These are phyloP conservation scores for Psilopsiagon aymara DNA, from an alignment of 2,113 vertebrate genomes.

Conservation along the genomic window DNA sequence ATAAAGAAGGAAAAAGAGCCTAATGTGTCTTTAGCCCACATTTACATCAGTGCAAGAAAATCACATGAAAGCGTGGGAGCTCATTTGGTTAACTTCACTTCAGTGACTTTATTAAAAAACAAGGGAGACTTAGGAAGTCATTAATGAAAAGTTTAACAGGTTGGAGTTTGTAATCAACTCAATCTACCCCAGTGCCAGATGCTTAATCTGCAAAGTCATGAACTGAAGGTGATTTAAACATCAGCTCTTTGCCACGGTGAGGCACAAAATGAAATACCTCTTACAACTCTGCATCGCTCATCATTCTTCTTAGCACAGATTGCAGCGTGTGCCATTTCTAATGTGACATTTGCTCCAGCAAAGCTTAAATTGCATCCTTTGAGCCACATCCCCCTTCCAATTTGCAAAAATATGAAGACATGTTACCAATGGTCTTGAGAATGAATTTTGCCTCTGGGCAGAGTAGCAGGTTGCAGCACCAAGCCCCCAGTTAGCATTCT, in stretches of 20 bases:
- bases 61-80: not conserved
- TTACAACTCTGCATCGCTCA: not conserved
- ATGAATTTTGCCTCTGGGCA: fast-evolving
- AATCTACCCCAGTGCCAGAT: not conserved
- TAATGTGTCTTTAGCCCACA: not conserved
- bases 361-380: not conserved
- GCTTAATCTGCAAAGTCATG: not conserved
- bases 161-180: not conserved
- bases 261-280: not conserved
- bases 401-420: not conserved
- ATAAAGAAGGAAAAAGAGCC: not conserved
- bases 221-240: not conserved
- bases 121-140: not conserved
- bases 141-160: not conserved
- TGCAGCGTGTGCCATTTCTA: not conserved
- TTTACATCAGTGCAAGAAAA: not conserved
- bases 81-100: not conserved
- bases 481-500: fast-evolving
- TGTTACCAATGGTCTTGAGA: not conserved
- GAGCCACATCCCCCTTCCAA: not conserved
- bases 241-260: not conserved
- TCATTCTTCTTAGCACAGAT: not conserved
- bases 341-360: not conserved
- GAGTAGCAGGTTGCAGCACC: not conserved
- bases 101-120: not conserved